Evolutionary conservation across 2,113 vertebrate species (phyloP).

Genomic region (Prolemur simus): DNA sequence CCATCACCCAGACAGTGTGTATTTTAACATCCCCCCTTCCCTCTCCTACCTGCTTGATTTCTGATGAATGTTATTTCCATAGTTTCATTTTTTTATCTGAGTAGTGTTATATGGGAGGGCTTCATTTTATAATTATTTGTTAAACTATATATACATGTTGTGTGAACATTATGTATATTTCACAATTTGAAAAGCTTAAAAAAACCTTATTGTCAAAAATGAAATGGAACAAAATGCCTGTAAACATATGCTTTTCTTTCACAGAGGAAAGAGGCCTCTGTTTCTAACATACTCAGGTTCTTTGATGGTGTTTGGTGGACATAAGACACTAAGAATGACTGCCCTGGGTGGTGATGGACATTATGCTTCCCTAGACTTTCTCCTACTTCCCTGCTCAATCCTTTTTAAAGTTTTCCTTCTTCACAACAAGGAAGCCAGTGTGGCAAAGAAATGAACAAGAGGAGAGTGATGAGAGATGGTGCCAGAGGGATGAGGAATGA

Average conservation of each 20-base stretch:
- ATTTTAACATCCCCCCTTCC: too few relatives aligned
- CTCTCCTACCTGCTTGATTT: too few relatives aligned
- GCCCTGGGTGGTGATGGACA: too few relatives aligned
- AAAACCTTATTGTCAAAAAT: background rate
- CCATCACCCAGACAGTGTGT: too few relatives aligned
- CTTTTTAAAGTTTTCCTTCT: too few relatives aligned
- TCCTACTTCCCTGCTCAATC: too few relatives aligned
- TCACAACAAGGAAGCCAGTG: too few relatives aligned
- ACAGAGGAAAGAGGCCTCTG: background rate
- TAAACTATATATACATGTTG: background rate
- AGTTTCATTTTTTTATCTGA: background rate
- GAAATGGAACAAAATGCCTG: background rate
- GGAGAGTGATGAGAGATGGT: background rate
- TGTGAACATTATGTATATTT: background rate
- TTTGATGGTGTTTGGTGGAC: too few relatives aligned
- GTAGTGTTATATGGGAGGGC: background rate
- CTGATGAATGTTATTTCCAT: too few relatives aligned
- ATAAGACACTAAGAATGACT: too few relatives aligned
- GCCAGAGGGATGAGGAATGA: background rate
- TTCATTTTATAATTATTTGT: background rate
- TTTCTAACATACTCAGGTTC: background rate
- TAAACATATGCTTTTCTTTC: background rate
- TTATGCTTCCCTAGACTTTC: too few relatives aligned
- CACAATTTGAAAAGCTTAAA: background rate
- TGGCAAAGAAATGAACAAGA: background rate